These are phyloP conservation scores for Onychostruthus taczanowskii DNA, from an alignment of 2,113 vertebrate genomes.

Conservation along the genomic window DNA sequence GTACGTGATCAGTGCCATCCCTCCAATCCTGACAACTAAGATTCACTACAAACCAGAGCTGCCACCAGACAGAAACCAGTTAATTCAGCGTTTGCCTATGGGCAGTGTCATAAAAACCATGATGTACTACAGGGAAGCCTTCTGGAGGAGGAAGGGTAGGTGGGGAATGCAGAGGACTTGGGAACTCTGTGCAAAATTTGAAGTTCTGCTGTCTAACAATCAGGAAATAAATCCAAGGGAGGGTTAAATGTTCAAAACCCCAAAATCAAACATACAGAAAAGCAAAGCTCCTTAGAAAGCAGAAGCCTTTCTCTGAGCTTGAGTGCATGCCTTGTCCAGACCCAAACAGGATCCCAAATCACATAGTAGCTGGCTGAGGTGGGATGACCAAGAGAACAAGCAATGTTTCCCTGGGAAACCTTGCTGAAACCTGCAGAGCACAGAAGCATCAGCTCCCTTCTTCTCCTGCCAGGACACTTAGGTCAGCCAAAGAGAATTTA, in stretches of 20 bases:
- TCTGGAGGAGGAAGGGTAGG: constrained; percentile 92
- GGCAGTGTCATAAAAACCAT: constrained; percentile 96
- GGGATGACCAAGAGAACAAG: neutral
- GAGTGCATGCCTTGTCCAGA: neutral
- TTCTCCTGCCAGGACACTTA: neutral
- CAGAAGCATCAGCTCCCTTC: neutral
- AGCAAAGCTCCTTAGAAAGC: neutral
- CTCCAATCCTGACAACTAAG: constrained; percentile 86
- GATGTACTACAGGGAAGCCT: constrained; percentile 95
- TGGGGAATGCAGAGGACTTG: neutral
- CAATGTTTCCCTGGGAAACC: neutral
- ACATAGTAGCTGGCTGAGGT: neutral
- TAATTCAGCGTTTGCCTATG: constrained; percentile 92
- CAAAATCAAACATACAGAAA: neutral
- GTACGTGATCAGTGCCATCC: constrained; percentile 88
- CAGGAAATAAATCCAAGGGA: neutral
- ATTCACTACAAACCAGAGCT: constrained; percentile 91
- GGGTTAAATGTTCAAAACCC: neutral
- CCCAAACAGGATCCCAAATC: neutral
- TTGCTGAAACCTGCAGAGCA: neutral
- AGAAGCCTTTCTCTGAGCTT: neutral
- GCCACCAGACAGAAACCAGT: constrained; percentile 88
- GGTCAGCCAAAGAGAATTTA: neutral
- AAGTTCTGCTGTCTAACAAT: neutral
- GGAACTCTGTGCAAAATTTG: neutral